A percentile compares a stretch with the other conserved stretches of the same genome.
phyloP scores from a whole-genome alignment of 2,113 vertebrate genomes.

The Neofelis nebulosa region DNA sequence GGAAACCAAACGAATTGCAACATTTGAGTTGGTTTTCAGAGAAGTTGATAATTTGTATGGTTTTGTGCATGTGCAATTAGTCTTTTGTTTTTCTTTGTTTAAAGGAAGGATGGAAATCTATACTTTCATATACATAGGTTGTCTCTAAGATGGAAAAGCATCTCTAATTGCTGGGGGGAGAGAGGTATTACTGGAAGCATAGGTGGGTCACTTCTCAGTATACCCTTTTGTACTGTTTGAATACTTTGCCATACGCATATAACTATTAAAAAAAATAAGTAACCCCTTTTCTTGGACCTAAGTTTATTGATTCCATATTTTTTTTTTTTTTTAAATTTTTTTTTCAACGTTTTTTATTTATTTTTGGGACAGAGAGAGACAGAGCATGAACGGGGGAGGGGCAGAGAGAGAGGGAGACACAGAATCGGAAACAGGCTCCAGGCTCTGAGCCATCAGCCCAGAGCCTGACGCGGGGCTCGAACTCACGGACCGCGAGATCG shows the following conservation, averaged over 20 bases:
- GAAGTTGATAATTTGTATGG: neutral
- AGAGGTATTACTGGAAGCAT: neutral
- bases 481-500: too few relatives aligned
- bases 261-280: neutral
- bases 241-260: neutral
- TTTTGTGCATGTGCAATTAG: neutral
- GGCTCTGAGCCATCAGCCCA: too few relatives aligned
- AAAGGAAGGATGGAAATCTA: neutral
- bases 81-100: neutral
- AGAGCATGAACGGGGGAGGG: too few relatives aligned
- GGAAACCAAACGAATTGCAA: neutral
- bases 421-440: too few relatives aligned
- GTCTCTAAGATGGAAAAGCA: neutral
- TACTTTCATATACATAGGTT: neutral
- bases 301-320: conserved; percentile 5
- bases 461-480: too few relatives aligned
- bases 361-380: too few relatives aligned
- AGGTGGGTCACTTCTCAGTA: neutral
- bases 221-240: neutral
- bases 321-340: too few relatives aligned
- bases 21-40: conserved; percentile 3
- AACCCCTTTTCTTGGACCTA: neutral
- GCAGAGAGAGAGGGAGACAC: too few relatives aligned
- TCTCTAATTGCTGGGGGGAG: neutral
- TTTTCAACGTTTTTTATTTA: too few relatives aligned